phyloP scores from a whole-genome alignment of 2,888 invertebrate species.

The Luperina testacea region DNA sequence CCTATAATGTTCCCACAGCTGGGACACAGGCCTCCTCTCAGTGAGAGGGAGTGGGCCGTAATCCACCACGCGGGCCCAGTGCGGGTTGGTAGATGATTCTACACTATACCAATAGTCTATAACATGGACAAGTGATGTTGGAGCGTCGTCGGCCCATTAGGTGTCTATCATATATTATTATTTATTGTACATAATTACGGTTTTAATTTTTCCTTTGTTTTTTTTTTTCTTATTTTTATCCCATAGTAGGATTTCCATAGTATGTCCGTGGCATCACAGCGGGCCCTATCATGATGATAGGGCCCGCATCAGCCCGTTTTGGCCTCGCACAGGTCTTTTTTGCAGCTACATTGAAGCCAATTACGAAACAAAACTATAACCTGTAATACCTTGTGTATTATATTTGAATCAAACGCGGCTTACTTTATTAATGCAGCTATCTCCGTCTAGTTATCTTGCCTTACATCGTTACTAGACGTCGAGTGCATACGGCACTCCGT shows the following conservation, averaged over 20 bases:
- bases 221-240: not conserved
- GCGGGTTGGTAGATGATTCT: no score
- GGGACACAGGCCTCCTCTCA: no score
- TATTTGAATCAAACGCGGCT: slow-evolving; percentile 28
- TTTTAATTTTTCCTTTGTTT: not conserved
- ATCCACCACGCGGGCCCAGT: no score
- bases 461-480: slow-evolving; percentile 24
- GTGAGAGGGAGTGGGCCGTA: no score
- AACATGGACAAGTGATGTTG: not conserved
- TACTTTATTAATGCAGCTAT: slow-evolving; percentile 35
- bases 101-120: not conserved
- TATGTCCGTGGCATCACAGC: not conserved
- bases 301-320: not conserved
- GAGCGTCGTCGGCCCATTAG: not conserved
- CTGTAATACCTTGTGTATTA: not conserved
- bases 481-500: slow-evolving; percentile 40
- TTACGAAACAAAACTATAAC: slow-evolving; percentile 3
- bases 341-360: not conserved
- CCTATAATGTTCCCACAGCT: no score
- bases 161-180: not conserved
- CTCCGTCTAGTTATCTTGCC: slow-evolving; percentile 25
- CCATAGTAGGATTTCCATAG: not conserved
- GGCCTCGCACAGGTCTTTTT: not conserved
- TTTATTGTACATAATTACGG: not conserved
- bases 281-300: not conserved